Evolutionary conservation across 23 tunicate genomes (phyloP), one percentile per base, ranked within the genome.

Genomic region (Trididemnum miniatum): DNA sequence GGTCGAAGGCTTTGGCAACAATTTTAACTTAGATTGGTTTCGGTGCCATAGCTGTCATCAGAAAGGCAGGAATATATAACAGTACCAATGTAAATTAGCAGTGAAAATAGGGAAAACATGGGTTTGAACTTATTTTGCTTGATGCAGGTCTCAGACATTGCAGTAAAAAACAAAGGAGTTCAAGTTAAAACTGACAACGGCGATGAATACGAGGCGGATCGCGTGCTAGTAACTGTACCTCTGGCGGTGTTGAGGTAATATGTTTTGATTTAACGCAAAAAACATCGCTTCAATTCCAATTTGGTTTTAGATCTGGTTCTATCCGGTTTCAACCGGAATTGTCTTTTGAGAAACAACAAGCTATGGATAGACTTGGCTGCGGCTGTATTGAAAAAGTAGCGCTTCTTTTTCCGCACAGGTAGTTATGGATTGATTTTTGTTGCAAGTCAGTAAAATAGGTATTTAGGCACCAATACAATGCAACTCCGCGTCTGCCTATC

Each of bases 351-450:
- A 92, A 92, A 51, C 35, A 35, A 25, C 72, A 73, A 24, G 83
- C 97, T 12, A 79, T 92, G 86, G 69, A 88, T 0, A 51, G 85
- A 51, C 37, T 92, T 0, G 97, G 97, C 23, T 87, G 92, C 79
- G 97, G 97, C 1, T 87, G 91, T 51, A 92, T 92, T 29, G 97
- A 92, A 79, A 92, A 92, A 63, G 66, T 87, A 39, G 92, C 83
- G 0, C 20, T 92, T 1, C 85, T 59, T 33, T 92, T 87, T 73
- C 39, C 88, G 1, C 31, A 80, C 69, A 77, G 89, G 89, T 84
- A 71, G 51, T 29, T 71, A n/a, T n/a, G n/a, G n/a, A n/a, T n/a
- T n/a, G n/a, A n/a, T n/a, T n/a, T n/a, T n/a, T n/a, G n/a, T n/a
- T n/a, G n/a, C n/a, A n/a, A n/a, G n/a, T n/a, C n/a, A n/a, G n/a